Percentiles rank a stretch among this genome's conserved stretches.
Evolutionary conservation across 2,888 invertebrate genomes (phyloP).

Genomic region (Tenthredo notha): DNA sequence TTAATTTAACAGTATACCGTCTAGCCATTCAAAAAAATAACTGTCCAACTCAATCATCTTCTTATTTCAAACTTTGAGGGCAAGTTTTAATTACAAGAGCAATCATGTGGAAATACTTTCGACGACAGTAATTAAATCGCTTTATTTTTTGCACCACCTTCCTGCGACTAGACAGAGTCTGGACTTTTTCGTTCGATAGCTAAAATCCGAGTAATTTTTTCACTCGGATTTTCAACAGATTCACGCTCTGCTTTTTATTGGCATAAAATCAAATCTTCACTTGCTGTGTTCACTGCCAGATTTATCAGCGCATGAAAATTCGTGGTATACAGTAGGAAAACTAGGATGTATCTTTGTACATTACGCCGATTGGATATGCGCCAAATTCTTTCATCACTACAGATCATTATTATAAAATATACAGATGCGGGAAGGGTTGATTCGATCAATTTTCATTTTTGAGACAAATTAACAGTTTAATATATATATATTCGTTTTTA

Average conservation of each 20-base stretch:
- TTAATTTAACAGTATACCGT: background rate
- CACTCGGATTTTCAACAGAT: slow-evolving; percentile 8
- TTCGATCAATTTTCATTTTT: background rate
- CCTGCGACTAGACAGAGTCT: background rate
- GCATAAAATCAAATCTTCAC: slow-evolving; percentile 37
- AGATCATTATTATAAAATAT: background rate
- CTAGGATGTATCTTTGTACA: background rate
- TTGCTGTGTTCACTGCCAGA: background rate
- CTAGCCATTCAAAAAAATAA: background rate
- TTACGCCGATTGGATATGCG: background rate
- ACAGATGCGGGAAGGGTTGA: background rate
- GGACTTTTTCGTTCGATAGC: background rate
- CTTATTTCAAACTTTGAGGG: background rate
- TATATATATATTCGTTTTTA: background rate
- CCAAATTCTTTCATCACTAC: slow-evolving; percentile 10
- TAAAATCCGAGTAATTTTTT: slow-evolving; percentile 4
- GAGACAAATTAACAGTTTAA: background rate
- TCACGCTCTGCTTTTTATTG: slow-evolving; percentile 38
- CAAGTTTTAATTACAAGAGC: slow-evolving; percentile 11
- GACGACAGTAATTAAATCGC: slow-evolving; percentile 27
- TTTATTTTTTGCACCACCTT: background rate
- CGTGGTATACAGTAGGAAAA: background rate
- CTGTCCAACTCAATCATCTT: background rate
- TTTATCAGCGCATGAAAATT: slow-evolving; percentile 25
- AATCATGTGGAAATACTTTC: slow-evolving; percentile 6